Conservation (phyloP, 2,888 invertebrate species). For the Drosophila flavopinicola region DNA sequence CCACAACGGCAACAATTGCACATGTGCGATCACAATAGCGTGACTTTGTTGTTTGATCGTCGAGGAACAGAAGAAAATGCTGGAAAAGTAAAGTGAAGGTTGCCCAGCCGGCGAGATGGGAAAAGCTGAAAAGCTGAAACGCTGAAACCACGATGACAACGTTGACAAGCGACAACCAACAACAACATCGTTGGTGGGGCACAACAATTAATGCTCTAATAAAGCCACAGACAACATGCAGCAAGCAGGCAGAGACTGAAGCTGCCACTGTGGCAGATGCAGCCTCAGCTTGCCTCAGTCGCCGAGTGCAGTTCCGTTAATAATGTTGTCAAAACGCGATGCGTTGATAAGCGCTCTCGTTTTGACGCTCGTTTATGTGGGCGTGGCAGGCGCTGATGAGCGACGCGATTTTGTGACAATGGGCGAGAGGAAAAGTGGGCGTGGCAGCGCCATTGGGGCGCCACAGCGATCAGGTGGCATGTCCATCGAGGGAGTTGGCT, state of each 20-base stretch:
- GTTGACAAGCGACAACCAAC: conserved; percentile 54
- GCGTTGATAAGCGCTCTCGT: conserved; percentile 73
- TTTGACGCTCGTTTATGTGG: conserved; percentile 75
- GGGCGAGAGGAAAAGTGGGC: conserved; percentile 30
- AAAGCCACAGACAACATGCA: conserved; percentile 74
- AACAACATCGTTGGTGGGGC: conserved; percentile 37
- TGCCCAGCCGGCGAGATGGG: conserved; percentile 58
- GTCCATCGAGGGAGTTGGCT: conserved; percentile 54
- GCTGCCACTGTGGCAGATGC: conserved; percentile 2
- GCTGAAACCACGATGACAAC: conserved; percentile 35
- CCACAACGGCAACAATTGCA: conserved; percentile 19
- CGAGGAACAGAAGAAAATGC: conserved; percentile 42
- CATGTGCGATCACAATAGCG: conserved; percentile 65
- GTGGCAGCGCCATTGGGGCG: conserved; percentile 11
- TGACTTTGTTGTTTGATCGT: conserved; percentile 64
- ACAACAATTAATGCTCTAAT: conserved; percentile 83
- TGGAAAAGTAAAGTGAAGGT: conserved; percentile 83
- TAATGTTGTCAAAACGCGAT: conserved; percentile 77
- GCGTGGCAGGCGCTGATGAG: conserved; percentile 44
- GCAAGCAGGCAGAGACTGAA: conserved; percentile 11
- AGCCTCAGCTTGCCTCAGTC: no score
- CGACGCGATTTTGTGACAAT: conserved; percentile 71
- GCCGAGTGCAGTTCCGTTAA: conserved; percentile 75
- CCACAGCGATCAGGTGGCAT: conserved; percentile 46
- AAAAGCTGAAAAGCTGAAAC: conserved; percentile 59